Evolutionary conservation across 2,113 vertebrate species (phyloP).

Genomic region (Paradoxurus hermaphroditus): DNA sequence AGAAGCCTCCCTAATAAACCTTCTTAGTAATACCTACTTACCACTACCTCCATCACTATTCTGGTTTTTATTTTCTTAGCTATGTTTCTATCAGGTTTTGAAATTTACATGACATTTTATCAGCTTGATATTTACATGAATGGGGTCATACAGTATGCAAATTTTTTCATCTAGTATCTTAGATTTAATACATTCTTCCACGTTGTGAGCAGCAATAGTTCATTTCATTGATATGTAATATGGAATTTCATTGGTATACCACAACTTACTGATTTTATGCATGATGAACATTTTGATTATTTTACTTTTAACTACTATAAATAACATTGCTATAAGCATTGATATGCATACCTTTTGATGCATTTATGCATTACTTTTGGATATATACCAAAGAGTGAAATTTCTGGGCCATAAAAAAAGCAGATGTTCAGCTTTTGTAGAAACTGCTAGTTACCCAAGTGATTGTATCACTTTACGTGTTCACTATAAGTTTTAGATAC

Average conservation of each 20-base stretch:
- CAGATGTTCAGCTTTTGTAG: not conserved
- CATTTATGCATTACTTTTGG: not conserved
- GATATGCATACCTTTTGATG: not conserved
- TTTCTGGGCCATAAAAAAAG: not conserved
- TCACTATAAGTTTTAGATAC: not conserved
- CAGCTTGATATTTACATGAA: not conserved
- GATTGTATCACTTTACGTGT: not conserved
- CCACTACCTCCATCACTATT: not conserved
- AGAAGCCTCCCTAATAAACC: not conserved
- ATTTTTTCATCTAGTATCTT: not conserved
- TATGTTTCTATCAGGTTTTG: not conserved
- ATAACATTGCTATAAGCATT: not conserved
- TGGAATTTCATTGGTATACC: not conserved
- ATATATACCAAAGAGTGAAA: not conserved
- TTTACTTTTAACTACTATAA: not conserved
- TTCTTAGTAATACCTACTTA: not conserved
- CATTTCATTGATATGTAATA: not conserved
- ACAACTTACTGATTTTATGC: not conserved
- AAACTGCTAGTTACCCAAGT: not conserved
- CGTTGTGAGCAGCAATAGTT: not conserved
- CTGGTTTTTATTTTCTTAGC: not conserved
- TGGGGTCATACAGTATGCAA: not conserved
- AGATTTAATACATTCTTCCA: not conserved
- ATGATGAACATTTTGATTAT: not conserved
- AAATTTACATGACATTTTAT: not conserved